Percentiles rank a stretch among this genome's conserved stretches.
Evolutionary conservation across 2,113 vertebrate genomes (phyloP).

Genomic region (Sylvia atricapilla): DNA sequence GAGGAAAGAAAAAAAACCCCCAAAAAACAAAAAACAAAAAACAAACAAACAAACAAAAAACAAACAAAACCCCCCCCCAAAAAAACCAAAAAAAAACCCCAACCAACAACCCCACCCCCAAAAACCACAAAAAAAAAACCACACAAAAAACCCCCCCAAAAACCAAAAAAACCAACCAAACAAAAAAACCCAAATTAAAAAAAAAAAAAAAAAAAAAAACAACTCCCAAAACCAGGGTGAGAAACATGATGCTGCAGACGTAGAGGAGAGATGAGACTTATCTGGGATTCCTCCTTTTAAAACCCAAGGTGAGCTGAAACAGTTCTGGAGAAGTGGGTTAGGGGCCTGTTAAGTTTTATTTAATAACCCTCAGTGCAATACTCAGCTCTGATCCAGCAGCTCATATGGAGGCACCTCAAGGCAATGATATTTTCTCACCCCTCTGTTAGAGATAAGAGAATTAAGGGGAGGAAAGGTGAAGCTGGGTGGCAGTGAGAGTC

Average conservation of each 20-base stretch:
- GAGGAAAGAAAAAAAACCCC: background rate
- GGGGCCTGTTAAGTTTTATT: background rate
- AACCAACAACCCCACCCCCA: too few species aligned
- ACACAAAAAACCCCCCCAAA: too few species aligned
- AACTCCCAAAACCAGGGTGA: too few species aligned
- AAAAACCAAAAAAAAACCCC: too few species aligned
- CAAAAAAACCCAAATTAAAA: background rate
- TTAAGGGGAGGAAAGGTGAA: background rate
- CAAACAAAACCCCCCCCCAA: too few species aligned
- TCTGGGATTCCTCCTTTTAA: background rate
- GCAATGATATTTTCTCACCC: background rate
- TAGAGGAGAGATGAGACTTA: background rate
- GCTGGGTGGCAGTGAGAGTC: background rate
- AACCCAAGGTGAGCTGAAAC: constrained; percentile 4
- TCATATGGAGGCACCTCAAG: background rate
- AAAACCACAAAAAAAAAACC: too few species aligned
- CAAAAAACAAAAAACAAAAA: too few species aligned
- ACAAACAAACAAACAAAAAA: background rate
- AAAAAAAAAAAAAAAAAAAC: too few species aligned
- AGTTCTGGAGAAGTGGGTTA: background rate
- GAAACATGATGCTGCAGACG: background rate
- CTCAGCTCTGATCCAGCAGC: background rate
- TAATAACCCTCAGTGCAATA: background rate
- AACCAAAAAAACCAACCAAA: background rate
- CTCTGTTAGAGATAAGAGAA: background rate